These are phyloP conservation scores for Gastrophryne carolinensis DNA, from an alignment of 2,797 vertebrate species.

Conservation along the genomic window DNA sequence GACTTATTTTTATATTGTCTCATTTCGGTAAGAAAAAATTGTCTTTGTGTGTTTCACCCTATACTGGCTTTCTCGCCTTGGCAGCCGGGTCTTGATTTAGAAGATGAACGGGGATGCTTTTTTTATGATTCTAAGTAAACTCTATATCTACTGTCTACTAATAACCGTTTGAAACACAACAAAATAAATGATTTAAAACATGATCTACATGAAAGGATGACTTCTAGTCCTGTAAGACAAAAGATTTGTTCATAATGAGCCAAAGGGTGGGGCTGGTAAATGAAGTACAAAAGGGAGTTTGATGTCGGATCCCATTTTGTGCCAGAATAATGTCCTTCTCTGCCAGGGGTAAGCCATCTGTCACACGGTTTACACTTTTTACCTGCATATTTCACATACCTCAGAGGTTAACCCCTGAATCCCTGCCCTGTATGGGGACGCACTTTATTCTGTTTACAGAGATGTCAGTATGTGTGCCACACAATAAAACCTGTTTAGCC, in stretches of 20 bases:
- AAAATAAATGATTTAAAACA: no score
- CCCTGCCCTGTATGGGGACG: neutral
- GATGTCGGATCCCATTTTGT: neutral
- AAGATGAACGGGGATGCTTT: no score
- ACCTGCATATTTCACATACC: conserved; percentile 23
- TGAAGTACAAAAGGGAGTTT: neutral
- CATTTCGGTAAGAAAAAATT: no score
- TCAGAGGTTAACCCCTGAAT: neutral
- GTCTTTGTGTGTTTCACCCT: no score
- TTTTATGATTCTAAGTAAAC: no score
- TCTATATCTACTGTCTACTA: no score
- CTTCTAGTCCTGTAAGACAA: no score
- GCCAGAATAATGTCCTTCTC: neutral
- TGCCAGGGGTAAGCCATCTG: neutral
- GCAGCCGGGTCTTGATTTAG: no score
- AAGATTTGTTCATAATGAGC: neutral
- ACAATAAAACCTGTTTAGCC: neutral
- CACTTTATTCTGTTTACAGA: neutral
- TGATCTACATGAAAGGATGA: no score
- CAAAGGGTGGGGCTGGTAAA: neutral
- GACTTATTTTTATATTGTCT: no score
- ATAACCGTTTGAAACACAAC: no score
- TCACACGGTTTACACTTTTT: neutral
- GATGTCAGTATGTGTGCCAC: neutral
- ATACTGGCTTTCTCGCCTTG: no score